A percentile compares a stretch with the other conserved stretches of the same genome.
phyloP scores from a whole-genome alignment of 2,888 invertebrate genomes.

The Yponomeuta sedellus region DNA sequence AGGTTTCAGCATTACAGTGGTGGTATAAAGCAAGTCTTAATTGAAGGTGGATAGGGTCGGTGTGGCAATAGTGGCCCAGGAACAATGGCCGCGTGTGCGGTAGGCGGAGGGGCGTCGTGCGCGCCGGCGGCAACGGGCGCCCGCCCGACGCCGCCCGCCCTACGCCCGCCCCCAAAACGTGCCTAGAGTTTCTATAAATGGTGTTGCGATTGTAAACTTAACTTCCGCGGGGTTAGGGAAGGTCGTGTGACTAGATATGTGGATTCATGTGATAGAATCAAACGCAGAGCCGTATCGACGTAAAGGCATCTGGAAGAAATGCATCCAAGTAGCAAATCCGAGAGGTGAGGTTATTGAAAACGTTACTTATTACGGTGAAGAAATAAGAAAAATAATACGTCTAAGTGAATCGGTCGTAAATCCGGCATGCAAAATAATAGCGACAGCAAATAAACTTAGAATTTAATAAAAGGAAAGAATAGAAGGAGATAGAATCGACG shows the following conservation, averaged over 20 bases:
- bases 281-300: not conserved
- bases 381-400: not conserved
- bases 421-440: constrained; percentile 29
- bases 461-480: constrained; percentile 45
- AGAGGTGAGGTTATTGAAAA: not conserved
- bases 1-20: constrained; percentile 49
- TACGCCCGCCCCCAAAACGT: constrained; percentile 21
- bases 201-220: constrained; percentile 12
- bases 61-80: constrained; percentile 38
- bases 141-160: constrained; percentile 39
- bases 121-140: constrained; percentile 49
- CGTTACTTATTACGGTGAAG: not conserved
- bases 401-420: constrained; percentile 25
- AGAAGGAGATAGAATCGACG: constrained; percentile 34
- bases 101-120: constrained; percentile 55
- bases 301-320: not conserved
- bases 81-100: constrained; percentile 62
- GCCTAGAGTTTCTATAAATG: constrained; percentile 29
- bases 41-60: constrained; percentile 43
- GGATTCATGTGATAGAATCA: not conserved
- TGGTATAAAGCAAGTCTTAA: constrained; percentile 56
- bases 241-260: not conserved
- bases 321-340: not conserved
- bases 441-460: constrained; percentile 31
- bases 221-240: not conserved